Evolutionary conservation across 2,888 invertebrate genomes (phyloP).

Genomic region (Pecten maximus): DNA sequence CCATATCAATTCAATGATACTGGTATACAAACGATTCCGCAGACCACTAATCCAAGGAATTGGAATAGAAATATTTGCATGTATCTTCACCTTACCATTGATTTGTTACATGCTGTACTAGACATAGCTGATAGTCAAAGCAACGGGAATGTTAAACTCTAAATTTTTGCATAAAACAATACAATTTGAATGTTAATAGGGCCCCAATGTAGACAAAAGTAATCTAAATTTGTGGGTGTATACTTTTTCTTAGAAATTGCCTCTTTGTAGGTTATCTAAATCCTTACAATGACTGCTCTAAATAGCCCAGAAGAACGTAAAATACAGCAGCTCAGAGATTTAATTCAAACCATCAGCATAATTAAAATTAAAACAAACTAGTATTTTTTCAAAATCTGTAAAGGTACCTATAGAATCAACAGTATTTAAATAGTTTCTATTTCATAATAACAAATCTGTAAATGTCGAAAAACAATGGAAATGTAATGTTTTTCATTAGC

Average conservation of each 20-base stretch:
- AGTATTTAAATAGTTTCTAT: not conserved
- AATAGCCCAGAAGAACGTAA: not conserved
- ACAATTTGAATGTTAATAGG: slow-evolving; percentile 28
- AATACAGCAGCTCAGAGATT: not conserved
- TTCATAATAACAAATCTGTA: not conserved
- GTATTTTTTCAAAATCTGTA: not conserved
- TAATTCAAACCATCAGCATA: not conserved
- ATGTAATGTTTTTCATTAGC: not conserved
- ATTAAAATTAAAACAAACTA: not conserved
- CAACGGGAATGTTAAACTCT: not conserved
- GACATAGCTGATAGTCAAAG: not conserved
- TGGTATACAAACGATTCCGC: not conserved
- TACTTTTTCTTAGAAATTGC: slow-evolving; percentile 6
- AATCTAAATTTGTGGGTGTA: slow-evolving; percentile 13
- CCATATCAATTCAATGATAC: slow-evolving; percentile 3
- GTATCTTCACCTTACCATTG: not conserved
- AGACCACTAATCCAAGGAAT: not conserved
- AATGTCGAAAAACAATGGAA: not conserved
- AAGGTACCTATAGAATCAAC: not conserved
- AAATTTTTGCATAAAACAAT: slow-evolving; percentile 32
- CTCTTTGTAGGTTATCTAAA: not conserved
- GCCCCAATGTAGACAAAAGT: slow-evolving; percentile 1
- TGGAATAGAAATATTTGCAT: slow-evolving; percentile 25
- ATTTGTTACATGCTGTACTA: not conserved
- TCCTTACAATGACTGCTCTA: not conserved